Evolutionary conservation across 2,113 vertebrate species (phyloP).

Genomic region (Merops nubicus): DNA sequence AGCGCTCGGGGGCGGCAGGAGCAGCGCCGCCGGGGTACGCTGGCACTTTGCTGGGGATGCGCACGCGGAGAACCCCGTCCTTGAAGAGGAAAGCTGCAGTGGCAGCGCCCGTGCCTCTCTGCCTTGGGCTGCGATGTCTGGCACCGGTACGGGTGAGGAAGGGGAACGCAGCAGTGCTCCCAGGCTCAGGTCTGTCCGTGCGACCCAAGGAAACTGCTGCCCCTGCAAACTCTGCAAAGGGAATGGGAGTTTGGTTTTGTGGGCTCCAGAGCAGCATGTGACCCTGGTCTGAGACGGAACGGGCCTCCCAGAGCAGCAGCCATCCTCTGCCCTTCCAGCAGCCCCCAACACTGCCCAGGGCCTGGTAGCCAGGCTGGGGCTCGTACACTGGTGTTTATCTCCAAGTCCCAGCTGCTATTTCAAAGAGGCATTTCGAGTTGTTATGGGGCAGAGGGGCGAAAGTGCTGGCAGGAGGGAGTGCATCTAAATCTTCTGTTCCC

Average conservation of each 20-base stretch:
- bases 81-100: not conserved
- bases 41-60: not conserved
- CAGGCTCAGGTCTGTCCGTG: rapidly evolving
- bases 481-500: not conserved
- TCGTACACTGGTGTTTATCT: not conserved
- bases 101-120: not conserved
- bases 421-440: not conserved
- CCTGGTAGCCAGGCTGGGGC: not conserved
- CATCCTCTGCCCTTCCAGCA: not conserved
- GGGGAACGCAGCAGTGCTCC: not conserved
- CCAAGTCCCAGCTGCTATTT: not conserved
- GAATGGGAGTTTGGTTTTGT: not conserved
- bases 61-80: rapidly evolving
- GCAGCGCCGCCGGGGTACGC: rapidly evolving
- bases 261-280: not conserved
- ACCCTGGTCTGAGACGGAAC: not conserved
- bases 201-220: not conserved
- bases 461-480: not conserved
- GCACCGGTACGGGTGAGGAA: rapidly evolving
- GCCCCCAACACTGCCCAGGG: not conserved
- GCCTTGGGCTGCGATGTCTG: not conserved
- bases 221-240: not conserved
- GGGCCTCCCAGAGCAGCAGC: not conserved
- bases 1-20: rapidly evolving
- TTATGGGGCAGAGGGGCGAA: not conserved